phyloP scores from a whole-genome alignment of 2,113 vertebrate genomes.

The Sceloporus undulatus region DNA sequence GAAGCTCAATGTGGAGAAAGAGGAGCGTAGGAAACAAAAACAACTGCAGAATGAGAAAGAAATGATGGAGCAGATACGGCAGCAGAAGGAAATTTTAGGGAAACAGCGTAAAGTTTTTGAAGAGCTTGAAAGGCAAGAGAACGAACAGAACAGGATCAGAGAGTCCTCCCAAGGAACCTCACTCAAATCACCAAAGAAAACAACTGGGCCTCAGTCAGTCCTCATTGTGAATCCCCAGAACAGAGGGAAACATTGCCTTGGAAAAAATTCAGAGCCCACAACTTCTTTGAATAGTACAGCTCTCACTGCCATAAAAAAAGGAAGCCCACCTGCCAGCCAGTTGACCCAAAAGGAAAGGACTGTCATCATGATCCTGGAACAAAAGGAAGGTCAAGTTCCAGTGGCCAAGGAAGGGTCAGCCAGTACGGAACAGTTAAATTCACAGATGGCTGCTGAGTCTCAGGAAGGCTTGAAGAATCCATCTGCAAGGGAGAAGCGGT shows the following conservation, averaged over 20 bases:
- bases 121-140: constrained; percentile 83
- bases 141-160: constrained; percentile 78
- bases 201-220: constrained; percentile 66
- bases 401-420: constrained; percentile 57
- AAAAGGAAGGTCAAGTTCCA: constrained; percentile 62
- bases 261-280: constrained; percentile 30
- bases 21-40: constrained; percentile 88
- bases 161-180: constrained; percentile 48
- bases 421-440: constrained; percentile 74
- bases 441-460: constrained; percentile 80
- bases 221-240: constrained; percentile 69
- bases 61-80: constrained; percentile 97
- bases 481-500: constrained; percentile 68
- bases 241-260: constrained; percentile 68
- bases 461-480: constrained; percentile 70
- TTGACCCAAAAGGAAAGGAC: constrained; percentile 74
- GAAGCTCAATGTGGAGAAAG: constrained; percentile 89
- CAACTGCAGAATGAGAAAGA: constrained; percentile 91
- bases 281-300: constrained; percentile 62
- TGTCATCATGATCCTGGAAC: constrained; percentile 74
- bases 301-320: constrained; percentile 67
- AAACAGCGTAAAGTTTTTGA: constrained; percentile 84
- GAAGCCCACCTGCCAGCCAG: constrained; percentile 61
- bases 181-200: constrained; percentile 58
- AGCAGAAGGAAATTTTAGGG: constrained; percentile 91